Evolutionary conservation across 2,113 vertebrate genomes (phyloP), one percentile per base, ranked within the genome.

Genomic region (Rutilus rutilus): DNA sequence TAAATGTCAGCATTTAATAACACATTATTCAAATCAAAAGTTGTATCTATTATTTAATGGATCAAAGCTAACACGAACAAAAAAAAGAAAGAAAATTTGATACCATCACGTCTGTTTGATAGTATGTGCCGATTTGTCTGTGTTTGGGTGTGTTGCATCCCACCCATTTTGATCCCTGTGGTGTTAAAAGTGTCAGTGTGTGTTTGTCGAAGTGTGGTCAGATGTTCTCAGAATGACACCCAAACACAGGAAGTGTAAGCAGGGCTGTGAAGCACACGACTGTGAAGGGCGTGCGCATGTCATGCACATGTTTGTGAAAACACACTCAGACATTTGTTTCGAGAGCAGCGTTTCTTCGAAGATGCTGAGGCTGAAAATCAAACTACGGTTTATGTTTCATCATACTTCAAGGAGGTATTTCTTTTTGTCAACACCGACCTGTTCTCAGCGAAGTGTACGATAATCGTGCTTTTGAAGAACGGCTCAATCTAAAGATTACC

Each of bases 241-340:
- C 74, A 83, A 74, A 86, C 85, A 87, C 88, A 87, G 88, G 88
- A 89, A 89, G 78, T 45, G 23, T 50, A 71, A 59, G 64, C 62
- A 25, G 23, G 64, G 30, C 62, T 65, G n/a, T n/a, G n/a, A 21
- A 79, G 67, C 50, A 39, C 42, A 64, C 57, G 50, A 14, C 21
- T 78, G 25, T 27, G 71, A 50, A n/a, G 27, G 62, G 73, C 8
- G 65, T 59, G 77, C 36, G 36, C 59, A 65, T 25, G 50, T 11
- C 25, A 14, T 62, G 45, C 39, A 33, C 21, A 65, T 45, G 74
- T 25, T 75, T 78, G 60, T 78, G 17, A 62, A 25, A 71, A 62
- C 36, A 71, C 87, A 84, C 47, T 67, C 76, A 52, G 36, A 5
- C 5, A 4, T 45, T 73, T 8, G 10, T n/a, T 88, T 64, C 54